A percentile compares a stretch with the other conserved stretches of the same genome.
phyloP scores from a whole-genome alignment of 2,113 vertebrate genomes.

The Labeo rohita region DNA sequence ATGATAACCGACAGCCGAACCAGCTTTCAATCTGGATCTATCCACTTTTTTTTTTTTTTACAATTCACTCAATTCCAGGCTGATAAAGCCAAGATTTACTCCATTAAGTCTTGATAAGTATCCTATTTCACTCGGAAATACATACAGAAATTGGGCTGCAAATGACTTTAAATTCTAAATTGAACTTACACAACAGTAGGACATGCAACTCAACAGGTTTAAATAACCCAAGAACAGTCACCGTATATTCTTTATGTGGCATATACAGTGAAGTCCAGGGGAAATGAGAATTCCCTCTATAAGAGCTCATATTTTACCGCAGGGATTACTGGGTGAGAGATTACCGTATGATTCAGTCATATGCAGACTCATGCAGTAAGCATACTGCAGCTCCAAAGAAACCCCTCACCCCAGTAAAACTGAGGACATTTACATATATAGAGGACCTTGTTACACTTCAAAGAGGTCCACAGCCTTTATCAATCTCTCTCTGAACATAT shows the following conservation, averaged over 20 bases:
- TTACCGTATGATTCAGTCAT: constrained; percentile 25
- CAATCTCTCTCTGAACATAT: neutral
- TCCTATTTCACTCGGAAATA: neutral
- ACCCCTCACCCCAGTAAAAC: neutral
- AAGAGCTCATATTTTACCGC: constrained; percentile 29
- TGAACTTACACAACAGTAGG: neutral
- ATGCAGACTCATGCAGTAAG: neutral
- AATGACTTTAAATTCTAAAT: neutral
- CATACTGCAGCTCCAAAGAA: constrained; percentile 29
- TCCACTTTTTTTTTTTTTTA: neutral
- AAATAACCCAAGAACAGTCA: neutral
- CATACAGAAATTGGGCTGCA: neutral
- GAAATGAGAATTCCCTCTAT: constrained; percentile 1
- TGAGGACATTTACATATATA: neutral
- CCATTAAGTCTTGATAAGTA: neutral
- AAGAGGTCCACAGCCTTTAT: neutral
- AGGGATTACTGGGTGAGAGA: constrained; percentile 40
- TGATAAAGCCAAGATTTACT: neutral
- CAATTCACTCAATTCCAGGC: neutral
- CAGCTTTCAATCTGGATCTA: neutral
- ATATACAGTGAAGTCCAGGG: neutral
- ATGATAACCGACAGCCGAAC: neutral
- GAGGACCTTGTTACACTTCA: neutral
- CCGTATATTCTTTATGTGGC: neutral
- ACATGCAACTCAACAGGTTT: neutral